A percentile compares a stretch with the other conserved stretches of the same genome.
Conservation (phyloP, 2,888 invertebrate genomes). For the Nemoura dubitans region DNA sequence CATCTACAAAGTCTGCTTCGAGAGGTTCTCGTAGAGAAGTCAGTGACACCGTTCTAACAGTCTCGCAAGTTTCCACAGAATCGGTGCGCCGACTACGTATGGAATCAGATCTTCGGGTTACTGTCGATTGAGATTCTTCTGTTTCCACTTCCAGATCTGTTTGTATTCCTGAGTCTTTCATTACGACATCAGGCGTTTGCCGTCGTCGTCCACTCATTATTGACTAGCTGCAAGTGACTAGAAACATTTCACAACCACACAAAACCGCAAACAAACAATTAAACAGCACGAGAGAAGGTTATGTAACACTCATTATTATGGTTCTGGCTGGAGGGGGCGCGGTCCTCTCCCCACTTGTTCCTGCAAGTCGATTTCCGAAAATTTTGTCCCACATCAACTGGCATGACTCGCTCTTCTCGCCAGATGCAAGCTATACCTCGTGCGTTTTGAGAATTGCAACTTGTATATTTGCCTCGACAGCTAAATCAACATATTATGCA, state of each 20-base stretch:
- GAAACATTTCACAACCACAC: neutral
- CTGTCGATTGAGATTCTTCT: neutral
- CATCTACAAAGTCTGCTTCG: neutral
- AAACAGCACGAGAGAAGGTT: neutral
- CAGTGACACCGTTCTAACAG: neutral
- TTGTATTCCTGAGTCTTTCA: constrained; percentile 7
- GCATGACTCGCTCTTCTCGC: too few relatives aligned
- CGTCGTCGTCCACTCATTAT: neutral
- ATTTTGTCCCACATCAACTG: too few relatives aligned
- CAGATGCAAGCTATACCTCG: too few relatives aligned
- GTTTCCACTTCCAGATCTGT: neutral
- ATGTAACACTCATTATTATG: neutral
- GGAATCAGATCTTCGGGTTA: neutral
- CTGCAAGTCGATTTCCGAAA: too few relatives aligned
- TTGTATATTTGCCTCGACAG: too few relatives aligned
- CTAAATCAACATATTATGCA: too few relatives aligned
- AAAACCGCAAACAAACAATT: neutral
- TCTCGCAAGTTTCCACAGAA: neutral
- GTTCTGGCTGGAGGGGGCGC: neutral
- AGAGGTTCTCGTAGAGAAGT: neutral
- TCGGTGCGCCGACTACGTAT: neutral
- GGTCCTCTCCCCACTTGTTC: neutral
- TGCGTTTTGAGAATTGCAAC: too few relatives aligned
- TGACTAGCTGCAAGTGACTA: neutral
- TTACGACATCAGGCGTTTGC: neutral